phyloP scores from a whole-genome alignment of 2,113 vertebrate species.

The Cyanocitta stelleri region DNA sequence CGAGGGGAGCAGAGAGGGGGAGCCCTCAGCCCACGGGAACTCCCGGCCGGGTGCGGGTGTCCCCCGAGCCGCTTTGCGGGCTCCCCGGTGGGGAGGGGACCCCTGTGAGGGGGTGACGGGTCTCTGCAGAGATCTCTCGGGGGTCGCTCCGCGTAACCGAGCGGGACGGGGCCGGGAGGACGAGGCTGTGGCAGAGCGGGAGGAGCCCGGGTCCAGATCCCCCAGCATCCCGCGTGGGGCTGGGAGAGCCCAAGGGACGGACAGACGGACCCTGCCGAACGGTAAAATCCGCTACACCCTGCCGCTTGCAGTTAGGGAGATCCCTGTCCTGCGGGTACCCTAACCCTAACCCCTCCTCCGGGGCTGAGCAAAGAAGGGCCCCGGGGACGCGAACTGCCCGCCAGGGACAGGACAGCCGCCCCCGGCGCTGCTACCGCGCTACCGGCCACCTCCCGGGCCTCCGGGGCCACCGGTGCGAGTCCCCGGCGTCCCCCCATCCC shows the following conservation, averaged over 20 bases:
- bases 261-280: neutral
- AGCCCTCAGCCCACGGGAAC: conserved; percentile 33
- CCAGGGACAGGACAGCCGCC: neutral
- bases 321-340: neutral
- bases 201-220: neutral
- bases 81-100: neutral
- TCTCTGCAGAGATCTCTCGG: neutral
- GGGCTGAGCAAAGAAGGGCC: neutral
- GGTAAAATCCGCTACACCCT: neutral
- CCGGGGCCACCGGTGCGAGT: neutral
- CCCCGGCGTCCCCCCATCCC: neutral
- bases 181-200: neutral
- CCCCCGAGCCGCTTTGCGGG: neutral
- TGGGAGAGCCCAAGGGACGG: neutral
- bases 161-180: neutral
- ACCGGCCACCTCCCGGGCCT: neutral
- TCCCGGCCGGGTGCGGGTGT: neutral
- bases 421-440: neutral
- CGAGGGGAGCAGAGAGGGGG: conserved; percentile 49
- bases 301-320: neutral
- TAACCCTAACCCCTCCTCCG: neutral
- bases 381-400: neutral
- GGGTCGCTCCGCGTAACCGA: neutral
- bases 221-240: neutral
- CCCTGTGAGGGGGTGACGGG: neutral